Evolutionary conservation across 2,113 vertebrate genomes (phyloP).

Genomic region (Lepidothrix coronata): DNA sequence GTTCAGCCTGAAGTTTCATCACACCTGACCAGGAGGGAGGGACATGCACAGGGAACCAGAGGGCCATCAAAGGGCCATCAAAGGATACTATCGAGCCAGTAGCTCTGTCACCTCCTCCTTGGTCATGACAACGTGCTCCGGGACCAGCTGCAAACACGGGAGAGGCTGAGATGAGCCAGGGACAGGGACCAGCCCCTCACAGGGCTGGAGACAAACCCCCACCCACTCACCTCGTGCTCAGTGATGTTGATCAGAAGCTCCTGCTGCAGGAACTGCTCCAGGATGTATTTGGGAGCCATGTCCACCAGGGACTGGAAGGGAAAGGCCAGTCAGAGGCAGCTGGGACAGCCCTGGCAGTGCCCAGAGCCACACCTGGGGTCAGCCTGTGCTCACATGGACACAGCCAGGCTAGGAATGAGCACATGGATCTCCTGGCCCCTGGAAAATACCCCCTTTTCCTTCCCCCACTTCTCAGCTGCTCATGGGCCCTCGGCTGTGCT

Average conservation of each 20-base stretch:
- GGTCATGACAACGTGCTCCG: constrained; percentile 97
- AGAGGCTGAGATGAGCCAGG: not conserved
- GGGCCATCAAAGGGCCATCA: not conserved
- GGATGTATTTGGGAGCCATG: constrained; percentile 97
- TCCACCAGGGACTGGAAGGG: constrained; percentile 88
- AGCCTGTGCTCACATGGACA: rapidly evolving
- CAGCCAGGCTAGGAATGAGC: rapidly evolving
- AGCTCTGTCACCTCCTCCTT: constrained; percentile 95
- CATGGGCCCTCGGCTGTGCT: rapidly evolving
- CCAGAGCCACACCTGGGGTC: not conserved
- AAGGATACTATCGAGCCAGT: constrained; percentile 96
- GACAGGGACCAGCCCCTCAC: not conserved
- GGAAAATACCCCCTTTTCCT: rapidly evolving
- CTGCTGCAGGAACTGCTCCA: constrained; percentile 97
- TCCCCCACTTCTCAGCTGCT: too few relatives aligned
- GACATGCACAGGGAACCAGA: not conserved
- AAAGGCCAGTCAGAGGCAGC: not conserved
- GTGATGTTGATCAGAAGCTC: constrained; percentile 98
- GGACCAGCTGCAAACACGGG: constrained; percentile 82
- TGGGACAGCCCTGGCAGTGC: not conserved
- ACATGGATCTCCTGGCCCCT: rapidly evolving
- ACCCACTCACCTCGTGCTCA: constrained; percentile 86
- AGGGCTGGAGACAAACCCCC: not conserved
- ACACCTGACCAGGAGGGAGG: rapidly evolving
- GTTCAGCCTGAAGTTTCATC: too few relatives aligned